Base-by-base conservation (phyloP, 2,797 vertebrate genomes). In the Alcedo atthis region DNA sequence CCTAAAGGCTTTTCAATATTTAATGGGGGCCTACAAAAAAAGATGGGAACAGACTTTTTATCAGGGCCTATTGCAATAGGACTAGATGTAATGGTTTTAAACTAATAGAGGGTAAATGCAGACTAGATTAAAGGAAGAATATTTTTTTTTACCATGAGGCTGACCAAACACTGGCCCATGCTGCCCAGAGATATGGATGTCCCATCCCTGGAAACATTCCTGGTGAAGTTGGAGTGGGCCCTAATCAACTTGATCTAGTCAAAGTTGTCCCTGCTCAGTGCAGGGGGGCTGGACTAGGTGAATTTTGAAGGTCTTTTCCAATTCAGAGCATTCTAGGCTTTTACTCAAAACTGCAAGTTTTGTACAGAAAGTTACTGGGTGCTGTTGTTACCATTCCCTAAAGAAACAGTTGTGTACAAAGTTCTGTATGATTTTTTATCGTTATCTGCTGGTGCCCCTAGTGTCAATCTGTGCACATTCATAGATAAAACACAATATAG, bases 121-220 rank as follows among this genome's bases (percentile, higher is more conserved):
- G 33, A 33, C 7, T 22, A 67, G 8, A 78, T 12, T 40, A 13
- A 48, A 45, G 8, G 25, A 54, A 77, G 17, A 35, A 10, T 18
- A 16, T 7, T 13, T 13, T 42, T 49, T 51, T n/a, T 40, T 20
- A 19, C 3, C 8, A 2, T 18, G 4, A 21, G 14, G 2, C 2
- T 46, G 7, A 2, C 37, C 10, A 75, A 30, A 8, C 54, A 15
- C 7, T 54, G 17, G 15, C n/a, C 17, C 11, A 26, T 18, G 6
- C 37, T 79, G 6, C 20, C 37, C 9, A 40, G 69, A 55, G 7
- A 22, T 0, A 0, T 14, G 5, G 33, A 12, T 54, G 43, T 4
- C 19, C 11, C 13, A 22, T 57, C 28, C 24, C 33, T 42, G n/a
- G 32, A 25, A 45, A 19, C 3, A 5, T 25, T 57, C 5, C 5